A percentile compares a stretch with the other conserved stretches of the same genome.
These are phyloP conservation scores for Dendrocopos noguchii DNA, from an alignment of 2,113 vertebrate species.

Conservation along the genomic window DNA sequence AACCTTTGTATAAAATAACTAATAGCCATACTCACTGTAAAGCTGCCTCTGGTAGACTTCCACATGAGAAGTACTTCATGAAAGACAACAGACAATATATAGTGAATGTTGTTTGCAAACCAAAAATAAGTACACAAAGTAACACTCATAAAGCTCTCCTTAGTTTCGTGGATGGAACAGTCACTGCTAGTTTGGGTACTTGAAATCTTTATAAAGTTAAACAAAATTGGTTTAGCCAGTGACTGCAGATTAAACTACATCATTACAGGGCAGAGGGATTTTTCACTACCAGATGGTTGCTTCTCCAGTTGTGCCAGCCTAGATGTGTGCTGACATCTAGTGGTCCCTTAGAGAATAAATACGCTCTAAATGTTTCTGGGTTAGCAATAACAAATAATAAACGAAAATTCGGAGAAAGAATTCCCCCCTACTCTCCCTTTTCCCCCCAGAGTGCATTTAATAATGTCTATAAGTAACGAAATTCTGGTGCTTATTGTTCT, in stretches of 20 bases:
- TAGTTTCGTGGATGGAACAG: not conserved
- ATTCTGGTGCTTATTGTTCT: not conserved
- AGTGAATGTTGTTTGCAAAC: not conserved
- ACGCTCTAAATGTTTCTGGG: not conserved
- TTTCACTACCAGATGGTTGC: conserved; percentile 70
- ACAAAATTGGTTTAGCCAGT: not conserved
- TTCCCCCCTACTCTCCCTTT: not conserved
- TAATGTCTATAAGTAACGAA: not conserved
- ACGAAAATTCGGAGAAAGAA: not conserved
- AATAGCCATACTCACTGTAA: not conserved
- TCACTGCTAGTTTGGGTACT: not conserved
- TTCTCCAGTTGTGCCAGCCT: not conserved
- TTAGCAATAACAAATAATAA: not conserved
- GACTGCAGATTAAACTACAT: not conserved
- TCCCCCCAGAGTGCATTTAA: not conserved
- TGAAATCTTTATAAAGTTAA: not conserved
- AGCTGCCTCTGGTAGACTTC: not conserved
- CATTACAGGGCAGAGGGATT: not conserved
- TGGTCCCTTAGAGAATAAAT: conserved; percentile 26
- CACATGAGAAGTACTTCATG: not conserved
- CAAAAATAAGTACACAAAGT: not conserved
- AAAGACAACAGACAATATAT: not conserved
- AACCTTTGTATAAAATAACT: not conserved
- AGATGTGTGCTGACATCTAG: conserved; percentile 73
- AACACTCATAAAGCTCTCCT: accelerated